A percentile compares a stretch with the other conserved stretches of the same genome.
Conservation (phyloP, 2,113 vertebrate species). For the Podiceps cristatus region DNA sequence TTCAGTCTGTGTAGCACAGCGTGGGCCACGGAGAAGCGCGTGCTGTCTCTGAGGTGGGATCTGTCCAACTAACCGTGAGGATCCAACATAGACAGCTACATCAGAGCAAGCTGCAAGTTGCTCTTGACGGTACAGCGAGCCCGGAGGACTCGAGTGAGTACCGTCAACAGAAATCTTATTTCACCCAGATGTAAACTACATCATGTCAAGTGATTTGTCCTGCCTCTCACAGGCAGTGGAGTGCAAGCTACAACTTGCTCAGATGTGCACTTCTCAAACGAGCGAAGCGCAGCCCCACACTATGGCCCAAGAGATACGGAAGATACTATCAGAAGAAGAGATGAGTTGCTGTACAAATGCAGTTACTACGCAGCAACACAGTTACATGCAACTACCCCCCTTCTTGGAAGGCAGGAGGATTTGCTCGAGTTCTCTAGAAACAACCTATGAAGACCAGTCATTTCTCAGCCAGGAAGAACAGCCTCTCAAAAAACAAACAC, state of each 20-base stretch:
- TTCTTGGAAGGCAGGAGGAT: not conserved
- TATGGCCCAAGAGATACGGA: not conserved
- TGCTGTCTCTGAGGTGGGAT: not conserved
- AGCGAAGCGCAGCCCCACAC: not conserved
- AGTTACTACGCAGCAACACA: not conserved
- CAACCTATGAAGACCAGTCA: not conserved
- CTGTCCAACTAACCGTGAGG: not conserved
- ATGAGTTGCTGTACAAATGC: not conserved
- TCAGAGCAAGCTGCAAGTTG: not conserved
- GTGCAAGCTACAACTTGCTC: not conserved
- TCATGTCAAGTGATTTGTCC: not conserved
- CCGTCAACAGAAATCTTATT: not conserved
- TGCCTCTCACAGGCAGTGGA: too few relatives aligned
- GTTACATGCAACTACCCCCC: not conserved
- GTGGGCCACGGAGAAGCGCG: rapidly evolving
- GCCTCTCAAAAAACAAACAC: not conserved
- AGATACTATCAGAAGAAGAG: not conserved
- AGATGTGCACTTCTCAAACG: not conserved
- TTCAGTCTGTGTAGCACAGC: not conserved
- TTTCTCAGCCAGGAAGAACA: not conserved
- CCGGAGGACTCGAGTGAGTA: not conserved
- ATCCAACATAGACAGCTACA: not conserved
- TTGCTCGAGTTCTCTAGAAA: not conserved
- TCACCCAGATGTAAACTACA: not conserved
- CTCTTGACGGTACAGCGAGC: rapidly evolving